Conservation (phyloP, 1,140 invertebrate species). For the Adoxophyes honmai region DNA sequence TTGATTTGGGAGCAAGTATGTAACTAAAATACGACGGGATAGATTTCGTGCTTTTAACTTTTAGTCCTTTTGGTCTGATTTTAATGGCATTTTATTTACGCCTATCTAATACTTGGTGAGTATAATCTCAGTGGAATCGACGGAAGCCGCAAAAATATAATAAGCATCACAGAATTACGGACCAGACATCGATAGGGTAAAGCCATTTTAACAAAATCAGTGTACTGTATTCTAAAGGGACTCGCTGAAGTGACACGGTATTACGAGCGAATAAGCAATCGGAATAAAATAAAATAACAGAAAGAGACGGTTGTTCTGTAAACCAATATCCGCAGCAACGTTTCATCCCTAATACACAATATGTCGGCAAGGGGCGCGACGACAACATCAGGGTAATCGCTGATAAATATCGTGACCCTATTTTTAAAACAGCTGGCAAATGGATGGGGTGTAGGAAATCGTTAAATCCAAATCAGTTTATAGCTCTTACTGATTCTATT, state of each 20-base stretch:
- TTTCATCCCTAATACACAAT: slow-evolving; percentile 13
- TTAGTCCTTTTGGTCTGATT: too few relatives aligned
- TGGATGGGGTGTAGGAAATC: slow-evolving; percentile 9
- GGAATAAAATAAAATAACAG: not conserved
- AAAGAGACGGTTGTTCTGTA: not conserved
- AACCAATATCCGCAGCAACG: not conserved
- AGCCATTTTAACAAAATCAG: too few relatives aligned
- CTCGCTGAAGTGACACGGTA: not conserved
- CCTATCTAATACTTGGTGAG: too few relatives aligned
- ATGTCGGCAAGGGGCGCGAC: not conserved
- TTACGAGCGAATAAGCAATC: not conserved
- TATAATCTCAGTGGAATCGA: too few relatives aligned
- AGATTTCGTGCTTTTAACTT: too few relatives aligned
- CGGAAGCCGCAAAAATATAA: too few relatives aligned
- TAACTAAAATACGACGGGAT: too few relatives aligned
- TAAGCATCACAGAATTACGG: too few relatives aligned
- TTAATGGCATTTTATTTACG: too few relatives aligned
- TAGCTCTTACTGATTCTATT: not conserved
- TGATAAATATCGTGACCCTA: slow-evolving; percentile 11
- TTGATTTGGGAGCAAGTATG: too few relatives aligned
- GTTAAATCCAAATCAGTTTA: slow-evolving; percentile 7
- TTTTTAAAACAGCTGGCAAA: slow-evolving; percentile 8
- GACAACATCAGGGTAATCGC: slow-evolving; percentile 9
- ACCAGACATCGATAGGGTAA: too few relatives aligned
- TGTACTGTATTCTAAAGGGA: not conserved